phyloP scores from a whole-genome alignment of 2,113 vertebrate species.

The Phodopus roborovskii region DNA sequence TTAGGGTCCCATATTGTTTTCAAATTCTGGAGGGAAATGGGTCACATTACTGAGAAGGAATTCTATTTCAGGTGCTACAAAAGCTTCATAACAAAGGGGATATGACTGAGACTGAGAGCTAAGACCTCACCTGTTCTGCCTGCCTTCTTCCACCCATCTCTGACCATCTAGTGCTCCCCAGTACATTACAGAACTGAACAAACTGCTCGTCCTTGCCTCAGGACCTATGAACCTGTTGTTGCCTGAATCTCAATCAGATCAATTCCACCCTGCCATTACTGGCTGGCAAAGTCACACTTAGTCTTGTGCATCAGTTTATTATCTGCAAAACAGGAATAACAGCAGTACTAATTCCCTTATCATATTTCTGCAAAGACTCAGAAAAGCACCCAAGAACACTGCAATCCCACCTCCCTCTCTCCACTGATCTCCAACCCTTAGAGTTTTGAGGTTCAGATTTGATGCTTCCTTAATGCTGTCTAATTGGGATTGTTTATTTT shows the following conservation, averaged over 20 bases:
- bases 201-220: background rate
- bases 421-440: background rate
- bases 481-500: background rate
- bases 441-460: background rate
- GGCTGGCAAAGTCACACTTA: background rate
- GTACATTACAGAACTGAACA: background rate
- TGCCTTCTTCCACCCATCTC: background rate
- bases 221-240: background rate
- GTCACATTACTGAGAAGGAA: background rate
- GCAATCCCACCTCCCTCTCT: background rate
- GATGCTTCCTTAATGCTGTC: background rate
- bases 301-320: background rate
- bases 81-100: background rate
- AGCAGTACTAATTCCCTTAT: background rate
- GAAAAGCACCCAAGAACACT: background rate
- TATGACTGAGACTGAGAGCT: background rate
- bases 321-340: background rate
- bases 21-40: background rate
- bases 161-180: background rate
- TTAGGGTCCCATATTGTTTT: background rate
- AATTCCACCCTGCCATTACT: background rate
- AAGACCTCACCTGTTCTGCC: background rate
- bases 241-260: background rate
- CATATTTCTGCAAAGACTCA: background rate
- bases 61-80: background rate